Percentiles rank a stretch among this genome's conserved stretches.
Evolutionary conservation across 2,113 vertebrate genomes (phyloP).

Genomic region (Apteryx owenii): DNA sequence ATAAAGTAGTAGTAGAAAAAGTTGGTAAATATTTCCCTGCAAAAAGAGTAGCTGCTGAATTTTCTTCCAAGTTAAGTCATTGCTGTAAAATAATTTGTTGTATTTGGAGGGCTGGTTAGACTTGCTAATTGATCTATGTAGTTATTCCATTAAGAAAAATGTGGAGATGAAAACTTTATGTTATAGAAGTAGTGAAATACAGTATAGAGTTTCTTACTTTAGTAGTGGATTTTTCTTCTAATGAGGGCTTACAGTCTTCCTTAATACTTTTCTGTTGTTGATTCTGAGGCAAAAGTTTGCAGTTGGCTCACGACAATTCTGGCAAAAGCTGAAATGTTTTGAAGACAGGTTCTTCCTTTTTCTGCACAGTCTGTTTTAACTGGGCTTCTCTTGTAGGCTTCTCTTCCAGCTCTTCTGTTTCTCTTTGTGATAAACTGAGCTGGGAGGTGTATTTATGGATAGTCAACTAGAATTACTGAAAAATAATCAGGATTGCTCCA

Average conservation of each 20-base stretch:
- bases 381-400: not conserved
- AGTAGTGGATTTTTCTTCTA: constrained; percentile 49
- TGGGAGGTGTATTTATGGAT: not conserved
- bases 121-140: not conserved
- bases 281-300: constrained; percentile 32
- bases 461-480: constrained; percentile 33
- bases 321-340: constrained; percentile 34
- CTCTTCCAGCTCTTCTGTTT: not conserved
- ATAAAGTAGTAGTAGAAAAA: not conserved
- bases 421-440: not conserved
- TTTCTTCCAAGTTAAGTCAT: not conserved
- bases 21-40: not conserved
- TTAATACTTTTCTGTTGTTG: constrained; percentile 22
- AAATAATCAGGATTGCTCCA: constrained; percentile 49
- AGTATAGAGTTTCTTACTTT: constrained; percentile 44
- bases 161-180: not conserved
- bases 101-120: not conserved
- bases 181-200: constrained; percentile 33
- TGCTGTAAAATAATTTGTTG: constrained; percentile 6
- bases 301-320: constrained; percentile 52
- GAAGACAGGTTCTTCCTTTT: constrained; percentile 46
- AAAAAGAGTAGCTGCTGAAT: not conserved
- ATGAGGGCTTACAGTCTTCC: constrained; percentile 30
- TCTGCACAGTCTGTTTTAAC: constrained; percentile 35
- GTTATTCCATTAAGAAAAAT: not conserved